phyloP scores from a whole-genome alignment of 1,140 invertebrate genomes.

The Meloidogyne hapla region DNA sequence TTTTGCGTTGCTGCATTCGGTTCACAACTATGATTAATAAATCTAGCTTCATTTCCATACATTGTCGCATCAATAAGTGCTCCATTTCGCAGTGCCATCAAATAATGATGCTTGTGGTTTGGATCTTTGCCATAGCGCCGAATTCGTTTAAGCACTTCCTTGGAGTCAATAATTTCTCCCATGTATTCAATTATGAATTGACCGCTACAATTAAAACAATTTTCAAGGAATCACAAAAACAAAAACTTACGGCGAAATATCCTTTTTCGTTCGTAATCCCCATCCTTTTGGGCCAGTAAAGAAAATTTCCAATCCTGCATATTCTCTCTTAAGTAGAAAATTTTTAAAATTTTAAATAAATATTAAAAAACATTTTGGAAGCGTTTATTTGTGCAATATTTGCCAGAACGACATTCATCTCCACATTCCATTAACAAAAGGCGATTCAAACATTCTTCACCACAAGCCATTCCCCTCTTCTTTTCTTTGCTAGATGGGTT shows the following conservation, averaged over 20 bases:
- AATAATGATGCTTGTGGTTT: slow-evolving; percentile 86
- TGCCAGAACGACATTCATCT: slow-evolving; percentile 34
- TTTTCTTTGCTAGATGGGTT: slow-evolving; percentile 31
- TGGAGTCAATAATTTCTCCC: slow-evolving; percentile 87
- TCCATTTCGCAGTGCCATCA: slow-evolving; percentile 91
- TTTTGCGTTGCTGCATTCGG: slow-evolving; percentile 98
- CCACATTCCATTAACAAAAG: slow-evolving; percentile 46
- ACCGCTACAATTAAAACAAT: slow-evolving; percentile 70
- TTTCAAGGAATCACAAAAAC: slow-evolving; percentile 8
- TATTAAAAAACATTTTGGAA: slow-evolving; percentile 41
- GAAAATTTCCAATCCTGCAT: slow-evolving; percentile 46
- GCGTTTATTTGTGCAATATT: slow-evolving; percentile 48
- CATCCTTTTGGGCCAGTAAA: slow-evolving; percentile 45
- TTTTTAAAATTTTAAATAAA: slow-evolving; percentile 23
- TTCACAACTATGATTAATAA: slow-evolving; percentile 97
- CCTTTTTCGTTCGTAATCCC: slow-evolving; percentile 42
- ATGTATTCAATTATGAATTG: slow-evolving; percentile 97
- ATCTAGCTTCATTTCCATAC: slow-evolving; percentile 86
- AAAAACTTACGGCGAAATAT: slow-evolving; percentile 21
- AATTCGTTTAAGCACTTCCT: slow-evolving; percentile 83
- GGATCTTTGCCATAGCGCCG: slow-evolving; percentile 78
- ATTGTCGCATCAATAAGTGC: slow-evolving; percentile 91
- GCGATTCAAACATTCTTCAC: slow-evolving; percentile 43
- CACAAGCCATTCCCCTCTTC: slow-evolving; percentile 32
- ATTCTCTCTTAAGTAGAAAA: slow-evolving; percentile 39